Percentiles rank a stretch among this genome's conserved stretches.
These are phyloP conservation scores for Antrozous pallidus DNA, from an alignment of 2,797 vertebrate genomes.

Conservation along the genomic window DNA sequence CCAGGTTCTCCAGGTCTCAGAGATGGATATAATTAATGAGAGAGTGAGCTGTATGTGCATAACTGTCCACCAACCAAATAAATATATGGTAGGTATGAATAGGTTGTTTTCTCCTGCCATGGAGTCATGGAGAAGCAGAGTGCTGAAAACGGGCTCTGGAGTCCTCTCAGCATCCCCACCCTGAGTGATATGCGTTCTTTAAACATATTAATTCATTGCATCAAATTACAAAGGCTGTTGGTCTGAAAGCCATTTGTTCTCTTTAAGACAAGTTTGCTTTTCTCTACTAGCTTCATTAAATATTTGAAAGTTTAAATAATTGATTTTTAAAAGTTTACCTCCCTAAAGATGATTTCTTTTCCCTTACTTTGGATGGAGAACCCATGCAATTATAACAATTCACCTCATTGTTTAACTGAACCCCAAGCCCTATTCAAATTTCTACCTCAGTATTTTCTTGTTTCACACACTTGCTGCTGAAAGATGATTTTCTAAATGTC, in stretches of 20 bases:
- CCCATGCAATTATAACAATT: neutral
- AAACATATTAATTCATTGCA: neutral
- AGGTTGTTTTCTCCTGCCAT: neutral
- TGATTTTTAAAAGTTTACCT: conserved; percentile 32
- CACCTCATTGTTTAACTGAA: neutral
- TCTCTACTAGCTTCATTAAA: conserved; percentile 16
- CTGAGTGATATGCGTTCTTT: neutral
- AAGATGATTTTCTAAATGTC: neutral
- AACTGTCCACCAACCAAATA: neutral
- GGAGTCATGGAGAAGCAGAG: neutral
- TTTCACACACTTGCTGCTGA: neutral
- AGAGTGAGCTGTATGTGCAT: neutral
- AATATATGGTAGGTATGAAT: neutral
- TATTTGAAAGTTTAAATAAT: conserved; percentile 27
- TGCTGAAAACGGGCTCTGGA: neutral
- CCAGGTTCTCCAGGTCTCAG: neutral
- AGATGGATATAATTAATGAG: neutral
- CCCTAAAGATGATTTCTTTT: conserved; percentile 8
- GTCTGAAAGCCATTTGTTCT: neutral
- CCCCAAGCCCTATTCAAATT: neutral
- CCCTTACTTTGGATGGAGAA: neutral
- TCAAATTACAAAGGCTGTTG: neutral
- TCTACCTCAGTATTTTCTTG: neutral
- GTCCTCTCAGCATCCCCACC: neutral
- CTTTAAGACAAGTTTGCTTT: neutral